Percentiles rank a stretch among this genome's conserved stretches.
These are phyloP conservation scores for Melanargia galathea DNA, from an alignment of 2,888 invertebrate species.

Conservation along the genomic window DNA sequence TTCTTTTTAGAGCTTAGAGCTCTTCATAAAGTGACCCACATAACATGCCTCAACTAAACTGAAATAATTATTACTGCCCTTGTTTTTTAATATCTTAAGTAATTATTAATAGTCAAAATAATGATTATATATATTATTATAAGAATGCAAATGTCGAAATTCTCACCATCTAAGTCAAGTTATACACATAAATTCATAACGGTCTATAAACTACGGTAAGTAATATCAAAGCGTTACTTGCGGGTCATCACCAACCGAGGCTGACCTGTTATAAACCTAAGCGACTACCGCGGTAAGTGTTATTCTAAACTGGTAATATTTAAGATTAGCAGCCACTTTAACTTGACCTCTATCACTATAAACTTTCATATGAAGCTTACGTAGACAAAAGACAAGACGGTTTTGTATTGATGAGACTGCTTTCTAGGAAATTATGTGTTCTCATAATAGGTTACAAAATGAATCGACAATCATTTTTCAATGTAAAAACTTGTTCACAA, in stretches of 20 bases:
- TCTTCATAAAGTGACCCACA: too few relatives aligned
- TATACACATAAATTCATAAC: slow-evolving; percentile 49
- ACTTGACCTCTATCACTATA: slow-evolving; percentile 48
- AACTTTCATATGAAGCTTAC: slow-evolving; percentile 15
- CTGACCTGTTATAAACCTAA: slow-evolving; percentile 49
- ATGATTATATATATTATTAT: background rate
- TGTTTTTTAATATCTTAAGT: too few relatives aligned
- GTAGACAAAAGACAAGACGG: slow-evolving; percentile 8
- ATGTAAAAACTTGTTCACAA: too few relatives aligned
- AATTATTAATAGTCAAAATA: background rate
- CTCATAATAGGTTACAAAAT: background rate
- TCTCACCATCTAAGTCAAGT: slow-evolving; percentile 9
- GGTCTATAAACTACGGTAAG: slow-evolving; percentile 63
- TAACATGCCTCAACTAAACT: too few relatives aligned
- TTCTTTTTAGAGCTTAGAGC: too few relatives aligned
- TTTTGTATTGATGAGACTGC: background rate
- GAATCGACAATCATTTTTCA: background rate
- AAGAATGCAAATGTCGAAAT: background rate
- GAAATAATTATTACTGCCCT: too few relatives aligned
- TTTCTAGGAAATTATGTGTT: background rate
- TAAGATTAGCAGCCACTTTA: slow-evolving; percentile 55
- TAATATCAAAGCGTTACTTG: slow-evolving; percentile 63
- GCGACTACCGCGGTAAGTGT: slow-evolving; percentile 44
- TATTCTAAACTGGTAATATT: slow-evolving; percentile 49
- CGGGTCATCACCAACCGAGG: slow-evolving; percentile 55